phyloP scores from a whole-genome alignment of 2,113 vertebrate species.

The Erinaceus europaeus region DNA sequence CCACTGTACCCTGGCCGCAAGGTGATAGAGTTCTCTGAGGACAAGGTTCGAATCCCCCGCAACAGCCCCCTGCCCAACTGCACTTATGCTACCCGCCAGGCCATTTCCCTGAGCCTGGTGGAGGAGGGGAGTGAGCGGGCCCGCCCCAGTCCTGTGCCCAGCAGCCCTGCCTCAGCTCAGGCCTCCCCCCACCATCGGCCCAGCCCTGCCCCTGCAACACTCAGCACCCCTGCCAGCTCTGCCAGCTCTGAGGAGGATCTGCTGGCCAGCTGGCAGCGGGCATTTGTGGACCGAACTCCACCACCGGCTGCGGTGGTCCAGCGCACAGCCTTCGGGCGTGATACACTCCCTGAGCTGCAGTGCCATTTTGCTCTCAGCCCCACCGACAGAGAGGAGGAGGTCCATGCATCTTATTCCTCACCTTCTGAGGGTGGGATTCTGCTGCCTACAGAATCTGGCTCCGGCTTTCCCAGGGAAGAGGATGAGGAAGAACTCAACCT shows the following conservation, averaged over 20 bases:
- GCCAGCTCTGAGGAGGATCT: constrained; percentile 95
- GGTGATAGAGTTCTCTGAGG: constrained; percentile 97
- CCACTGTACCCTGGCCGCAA: constrained; percentile 93
- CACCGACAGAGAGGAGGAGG: constrained; percentile 88
- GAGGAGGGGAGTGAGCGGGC: constrained; percentile 85
- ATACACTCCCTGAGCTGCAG: constrained; percentile 86
- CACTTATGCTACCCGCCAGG: constrained; percentile 96
- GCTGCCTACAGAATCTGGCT: constrained; percentile 76
- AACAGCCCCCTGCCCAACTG: constrained; percentile 98
- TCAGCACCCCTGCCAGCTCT: constrained; percentile 89
- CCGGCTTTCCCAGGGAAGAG: constrained; percentile 68
- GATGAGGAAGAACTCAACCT: constrained; percentile 81
- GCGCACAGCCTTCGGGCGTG: constrained; percentile 90
- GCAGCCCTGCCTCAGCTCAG: constrained; percentile 86
- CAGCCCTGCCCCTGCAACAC: constrained; percentile 84
- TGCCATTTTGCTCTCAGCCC: constrained; percentile 76
- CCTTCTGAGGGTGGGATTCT: constrained; percentile 81
- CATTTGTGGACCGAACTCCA: constrained; percentile 94
- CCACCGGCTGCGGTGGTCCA: constrained; percentile 80
- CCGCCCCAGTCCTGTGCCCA: constrained; percentile 79
- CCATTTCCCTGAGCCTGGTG: constrained; percentile 96
- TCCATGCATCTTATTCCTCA: constrained; percentile 73
- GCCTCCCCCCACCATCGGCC: constrained; percentile 81
- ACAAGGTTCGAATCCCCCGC: constrained; percentile 96
- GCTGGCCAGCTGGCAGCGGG: constrained; percentile 94